Conservation (phyloP, 2,113 vertebrate species). For the Bos javanicus region DNA sequence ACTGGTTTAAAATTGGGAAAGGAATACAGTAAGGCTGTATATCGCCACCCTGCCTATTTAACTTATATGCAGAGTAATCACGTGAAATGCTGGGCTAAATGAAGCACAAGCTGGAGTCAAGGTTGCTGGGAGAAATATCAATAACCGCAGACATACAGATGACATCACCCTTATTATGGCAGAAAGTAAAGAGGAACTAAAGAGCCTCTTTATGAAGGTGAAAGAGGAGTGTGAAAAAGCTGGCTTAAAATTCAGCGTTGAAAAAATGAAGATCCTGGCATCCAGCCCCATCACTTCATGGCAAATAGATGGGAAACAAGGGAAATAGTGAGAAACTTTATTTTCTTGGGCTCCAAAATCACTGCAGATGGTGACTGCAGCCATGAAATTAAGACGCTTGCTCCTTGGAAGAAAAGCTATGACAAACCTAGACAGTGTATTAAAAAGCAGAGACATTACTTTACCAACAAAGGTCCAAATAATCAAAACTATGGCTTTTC, state of each 20-base stretch:
- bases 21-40: background rate
- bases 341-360: background rate
- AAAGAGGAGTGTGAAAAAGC: background rate
- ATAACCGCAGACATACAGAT: background rate
- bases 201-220: background rate
- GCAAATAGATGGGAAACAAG: background rate
- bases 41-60: background rate
- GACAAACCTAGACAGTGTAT: background rate
- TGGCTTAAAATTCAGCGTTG: background rate
- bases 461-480: background rate
- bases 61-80: background rate
- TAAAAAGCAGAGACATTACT: background rate
- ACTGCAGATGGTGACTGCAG: background rate
- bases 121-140: background rate
- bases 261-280: background rate
- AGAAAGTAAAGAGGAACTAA: background rate
- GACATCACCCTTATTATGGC: background rate
- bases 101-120: background rate
- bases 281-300: background rate
- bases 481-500: background rate
- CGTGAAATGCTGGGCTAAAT: background rate
- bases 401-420: background rate
- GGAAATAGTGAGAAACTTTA: background rate
- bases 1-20: background rate
- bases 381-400: background rate